Percentiles rank a stretch among this genome's conserved stretches.
phyloP scores from a whole-genome alignment of 2,888 invertebrate species.

The Synanthedon andrenaeformis region DNA sequence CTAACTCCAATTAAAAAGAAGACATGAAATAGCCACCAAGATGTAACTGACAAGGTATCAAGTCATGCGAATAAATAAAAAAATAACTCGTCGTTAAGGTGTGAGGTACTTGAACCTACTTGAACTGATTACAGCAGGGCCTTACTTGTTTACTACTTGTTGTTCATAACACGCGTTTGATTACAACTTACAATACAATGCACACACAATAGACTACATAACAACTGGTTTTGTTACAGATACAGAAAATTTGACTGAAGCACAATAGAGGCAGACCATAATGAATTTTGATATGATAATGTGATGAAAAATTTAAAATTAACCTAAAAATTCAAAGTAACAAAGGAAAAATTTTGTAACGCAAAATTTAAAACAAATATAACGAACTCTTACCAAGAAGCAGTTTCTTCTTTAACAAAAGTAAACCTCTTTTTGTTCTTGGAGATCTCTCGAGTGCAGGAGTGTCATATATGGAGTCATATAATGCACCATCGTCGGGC shows the following conservation, averaged over 20 bases:
- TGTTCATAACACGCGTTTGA: neutral
- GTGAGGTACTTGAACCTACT: neutral
- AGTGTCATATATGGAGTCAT: conserved; percentile 30
- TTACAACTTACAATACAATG: neutral
- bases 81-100: neutral
- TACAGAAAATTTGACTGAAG: neutral
- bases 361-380: no score
- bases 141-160: neutral
- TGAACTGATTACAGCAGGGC: neutral
- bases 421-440: conserved; percentile 50
- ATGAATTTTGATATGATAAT: no score
- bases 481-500: conserved; percentile 16
- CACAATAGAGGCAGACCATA: no score
- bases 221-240: neutral
- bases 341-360: no score
- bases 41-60: no score
- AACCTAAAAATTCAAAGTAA: no score
- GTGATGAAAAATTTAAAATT: no score
- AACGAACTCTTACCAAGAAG: conserved; percentile 38
- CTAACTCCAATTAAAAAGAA: no score
- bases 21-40: no score
- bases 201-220: neutral
- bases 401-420: conserved; percentile 56
- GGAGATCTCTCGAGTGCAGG: conserved; percentile 43
- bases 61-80: no score